These are phyloP conservation scores for Saturnia japonica DNA, from an alignment of 2,888 invertebrate genomes.

Conservation along the genomic window DNA sequence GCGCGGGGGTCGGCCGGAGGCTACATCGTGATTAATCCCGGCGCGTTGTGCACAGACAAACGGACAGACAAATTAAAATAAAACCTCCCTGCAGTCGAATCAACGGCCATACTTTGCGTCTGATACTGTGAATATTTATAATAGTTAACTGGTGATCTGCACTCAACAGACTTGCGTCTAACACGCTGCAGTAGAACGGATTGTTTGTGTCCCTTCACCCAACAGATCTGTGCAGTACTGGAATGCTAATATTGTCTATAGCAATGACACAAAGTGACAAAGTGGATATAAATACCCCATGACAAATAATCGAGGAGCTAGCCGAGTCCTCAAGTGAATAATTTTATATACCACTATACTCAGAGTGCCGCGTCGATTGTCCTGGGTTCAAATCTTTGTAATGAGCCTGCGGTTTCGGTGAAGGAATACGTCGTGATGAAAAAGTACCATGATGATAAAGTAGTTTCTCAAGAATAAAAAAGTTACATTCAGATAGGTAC, in stretches of 20 bases:
- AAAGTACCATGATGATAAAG: too few relatives aligned
- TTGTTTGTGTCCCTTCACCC: background rate
- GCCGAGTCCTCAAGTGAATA: background rate
- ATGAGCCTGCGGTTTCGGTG: too few relatives aligned
- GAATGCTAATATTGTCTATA: too few relatives aligned
- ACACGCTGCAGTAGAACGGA: background rate
- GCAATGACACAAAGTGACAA: too few relatives aligned
- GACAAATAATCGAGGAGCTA: background rate
- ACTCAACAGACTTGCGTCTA: background rate
- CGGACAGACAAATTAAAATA: conserved; percentile 36
- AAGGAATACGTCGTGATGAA: too few relatives aligned
- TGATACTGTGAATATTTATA: conserved; percentile 13
- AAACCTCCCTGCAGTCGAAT: conserved; percentile 35
- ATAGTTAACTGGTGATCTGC: background rate
- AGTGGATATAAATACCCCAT: background rate
- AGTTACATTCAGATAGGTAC: too few relatives aligned
- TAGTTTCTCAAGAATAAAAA: too few relatives aligned
- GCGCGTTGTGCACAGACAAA: conserved; percentile 34
- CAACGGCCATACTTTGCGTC: conserved; percentile 17
- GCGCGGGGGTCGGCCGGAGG: conserved; percentile 36
- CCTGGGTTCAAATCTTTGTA: too few relatives aligned
- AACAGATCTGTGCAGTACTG: background rate
- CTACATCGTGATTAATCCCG: conserved; percentile 52
- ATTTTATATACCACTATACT: background rate
- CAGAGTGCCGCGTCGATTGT: too few relatives aligned